Conservation (phyloP, 2,888 invertebrate species). For the Meliscaeva auricollis region DNA sequence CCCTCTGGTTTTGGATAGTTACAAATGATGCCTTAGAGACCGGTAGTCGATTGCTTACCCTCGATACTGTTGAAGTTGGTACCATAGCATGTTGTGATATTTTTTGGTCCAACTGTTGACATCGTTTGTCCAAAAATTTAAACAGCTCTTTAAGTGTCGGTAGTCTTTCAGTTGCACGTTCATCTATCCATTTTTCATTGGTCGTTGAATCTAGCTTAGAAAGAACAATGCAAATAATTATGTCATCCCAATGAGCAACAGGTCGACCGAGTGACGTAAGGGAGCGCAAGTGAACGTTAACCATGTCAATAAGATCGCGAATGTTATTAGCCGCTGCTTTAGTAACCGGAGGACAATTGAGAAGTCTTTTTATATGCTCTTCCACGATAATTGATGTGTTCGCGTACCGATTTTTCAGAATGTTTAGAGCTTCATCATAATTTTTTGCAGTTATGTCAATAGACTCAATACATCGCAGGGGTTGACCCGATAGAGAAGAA, state of each 20-base stretch:
- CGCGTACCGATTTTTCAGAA: slow-evolving; percentile 10
- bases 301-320: slow-evolving; percentile 16
- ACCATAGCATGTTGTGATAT: not conserved
- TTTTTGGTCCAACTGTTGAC: not conserved
- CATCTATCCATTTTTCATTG: slow-evolving; percentile 12
- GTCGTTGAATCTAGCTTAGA: slow-evolving; percentile 10
- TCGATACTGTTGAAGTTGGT: not conserved
- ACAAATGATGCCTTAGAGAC: not conserved
- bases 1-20: slow-evolving; percentile 1
- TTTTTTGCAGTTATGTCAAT: slow-evolving; percentile 29
- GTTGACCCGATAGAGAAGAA: slow-evolving; percentile 20
- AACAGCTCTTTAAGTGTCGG: slow-evolving; percentile 9
- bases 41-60: not conserved
- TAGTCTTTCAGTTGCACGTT: not conserved
- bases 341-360: not conserved
- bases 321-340: not conserved
- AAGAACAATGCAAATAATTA: slow-evolving; percentile 12
- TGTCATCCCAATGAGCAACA: slow-evolving; percentile 23
- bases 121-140: slow-evolving; percentile 18
- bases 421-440: slow-evolving; percentile 8
- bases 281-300: slow-evolving; percentile 21
- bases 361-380: slow-evolving; percentile 4
- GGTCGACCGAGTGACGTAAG: slow-evolving; percentile 23
- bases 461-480: slow-evolving; percentile 18
- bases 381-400: slow-evolving; percentile 10